Percentiles rank a stretch among this genome's conserved stretches.
phyloP scores from a whole-genome alignment of 2,113 vertebrate species.

The Microcebus tavaratra region DNA sequence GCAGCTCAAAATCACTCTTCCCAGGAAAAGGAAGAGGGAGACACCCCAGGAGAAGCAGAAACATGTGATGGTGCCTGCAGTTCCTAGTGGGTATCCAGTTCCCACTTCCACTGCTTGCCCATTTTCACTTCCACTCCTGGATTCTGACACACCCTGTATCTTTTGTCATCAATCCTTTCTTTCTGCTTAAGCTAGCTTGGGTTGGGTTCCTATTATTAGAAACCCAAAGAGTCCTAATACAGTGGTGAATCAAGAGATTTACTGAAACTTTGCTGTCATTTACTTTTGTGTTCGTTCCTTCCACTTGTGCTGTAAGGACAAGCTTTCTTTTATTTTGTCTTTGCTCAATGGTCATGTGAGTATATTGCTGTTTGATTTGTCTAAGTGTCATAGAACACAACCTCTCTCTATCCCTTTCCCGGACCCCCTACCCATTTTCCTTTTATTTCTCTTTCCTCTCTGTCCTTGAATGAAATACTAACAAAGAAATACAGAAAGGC shows the following conservation, averaged over 20 bases:
- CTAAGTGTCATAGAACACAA: neutral
- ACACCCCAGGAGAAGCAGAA: neutral
- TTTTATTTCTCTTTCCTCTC: constrained; percentile 37
- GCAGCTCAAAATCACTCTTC: neutral
- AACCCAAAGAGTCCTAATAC: neutral
- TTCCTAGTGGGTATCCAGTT: neutral
- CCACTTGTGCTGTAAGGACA: neutral
- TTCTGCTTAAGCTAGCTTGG: neutral
- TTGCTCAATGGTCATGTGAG: neutral
- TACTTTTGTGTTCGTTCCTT: neutral
- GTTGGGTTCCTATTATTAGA: constrained; percentile 12
- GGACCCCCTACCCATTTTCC: neutral
- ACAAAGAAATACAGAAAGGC: constrained; percentile 19
- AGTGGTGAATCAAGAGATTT: neutral
- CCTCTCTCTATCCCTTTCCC: neutral
- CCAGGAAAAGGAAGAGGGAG: neutral
- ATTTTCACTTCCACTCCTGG: neutral
- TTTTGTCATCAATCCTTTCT: constrained; percentile 14
- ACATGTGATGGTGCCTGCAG: accelerated
- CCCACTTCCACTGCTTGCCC: neutral
- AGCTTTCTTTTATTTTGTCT: neutral
- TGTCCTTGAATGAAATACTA: constrained; percentile 47
- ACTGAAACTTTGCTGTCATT: neutral
- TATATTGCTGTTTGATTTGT: neutral
- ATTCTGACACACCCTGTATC: neutral